Base-by-base conservation (phyloP, 2,797 vertebrate species). In the Thaleichthys pacificus region DNA sequence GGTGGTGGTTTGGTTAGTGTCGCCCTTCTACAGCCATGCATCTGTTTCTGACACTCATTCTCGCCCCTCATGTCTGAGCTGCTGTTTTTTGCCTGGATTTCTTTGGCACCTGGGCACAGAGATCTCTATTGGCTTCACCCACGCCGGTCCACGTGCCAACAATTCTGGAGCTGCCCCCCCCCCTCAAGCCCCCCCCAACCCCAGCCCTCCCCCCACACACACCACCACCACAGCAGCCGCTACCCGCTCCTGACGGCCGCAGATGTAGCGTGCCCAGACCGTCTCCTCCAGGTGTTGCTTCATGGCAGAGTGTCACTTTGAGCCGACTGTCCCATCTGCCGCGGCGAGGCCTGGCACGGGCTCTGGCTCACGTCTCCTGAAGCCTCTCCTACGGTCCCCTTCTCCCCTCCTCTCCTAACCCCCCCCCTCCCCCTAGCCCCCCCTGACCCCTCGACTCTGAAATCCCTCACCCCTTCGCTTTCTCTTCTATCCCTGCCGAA, bases 251-350 rank as follows among this genome's bases (percentile, higher is more conserved):
- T 88, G 86, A 93, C 88, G 86, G 86, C 82, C 91, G 88, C 91
- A 93, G 92, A 92, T 93, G 92, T 89, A 89, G 81, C 77, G 86
- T 89, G 91, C 87, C 90, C 87, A 90, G 82, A 82, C 82, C 77
- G 82, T 88, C 87, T 91, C 81, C 82, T 88, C 90, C 93, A 93
- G 92, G 91, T 93, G 92, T 92, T 92, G 80, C 86, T 90, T 92
- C 91, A 91, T 90, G 87, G 88, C 84, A 66, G 71, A 79, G 83
- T 93, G 90, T 92, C 92, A 93, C 86, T 92, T 89, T 90, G 89
- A 91, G 92, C 78, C 78, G 84, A 89, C 78, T 91, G 15, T 56
- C 42, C 92, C 92, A 92, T 93, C 92, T 93, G 93, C 89, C n/a
- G 60, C 84, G 83, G 66, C 35, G 66, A 62, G 77, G 64, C 62